Evolutionary conservation across 2,797 vertebrate species (phyloP), one percentile per base, ranked within the genome.

Genomic region (Sebastes minor): DNA sequence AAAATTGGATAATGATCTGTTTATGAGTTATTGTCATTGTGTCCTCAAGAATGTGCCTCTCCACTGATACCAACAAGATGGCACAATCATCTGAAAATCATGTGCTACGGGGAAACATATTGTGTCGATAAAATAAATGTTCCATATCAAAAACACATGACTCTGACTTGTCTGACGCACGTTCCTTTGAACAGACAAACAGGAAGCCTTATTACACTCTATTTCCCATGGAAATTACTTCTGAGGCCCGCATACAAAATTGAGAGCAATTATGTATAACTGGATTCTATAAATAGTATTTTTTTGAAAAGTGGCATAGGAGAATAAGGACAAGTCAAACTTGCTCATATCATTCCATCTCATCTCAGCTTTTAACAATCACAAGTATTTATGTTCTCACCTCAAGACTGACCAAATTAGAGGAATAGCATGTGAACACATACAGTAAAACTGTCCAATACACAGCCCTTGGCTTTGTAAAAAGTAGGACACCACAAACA

Each of bases 161-260:
- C 74, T 79, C 4, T 49, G 32, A 73, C 33, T 60, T 53, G n/a
- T 70, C 49, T 59, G 59, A 65, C 18, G 53, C 5, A 4, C 67
- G 42, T 1, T 8, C 0, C 23, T 81, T 56, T 18, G 30, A 23
- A 27, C 14, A 76, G 6, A 9, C 11, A 64, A 60, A 62, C 23
- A 76, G 78, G 28, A 77, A 72, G 73, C 76, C 25, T 23, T 69
- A 35, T 73, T 57, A 70, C 28, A 33, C 33, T 10, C n/a, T 63
- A 20, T 56, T 78, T 83, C 61, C 61, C 27, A 12, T 33, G 74
- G 53, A 55, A 46, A 33, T 49, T 55, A 27, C 65, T 42, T 42
- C 35, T 33, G 27, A 46, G n/a, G 33, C 4, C 59, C 52, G 28
- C 27, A 59, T 22, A 18, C 2, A 33, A 23, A 73, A 38, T 14